A percentile compares a stretch with the other conserved stretches of the same genome.
These are phyloP conservation scores for Cheilosia impressa DNA, from an alignment of 2,888 invertebrate species.

Conservation along the genomic window DNA sequence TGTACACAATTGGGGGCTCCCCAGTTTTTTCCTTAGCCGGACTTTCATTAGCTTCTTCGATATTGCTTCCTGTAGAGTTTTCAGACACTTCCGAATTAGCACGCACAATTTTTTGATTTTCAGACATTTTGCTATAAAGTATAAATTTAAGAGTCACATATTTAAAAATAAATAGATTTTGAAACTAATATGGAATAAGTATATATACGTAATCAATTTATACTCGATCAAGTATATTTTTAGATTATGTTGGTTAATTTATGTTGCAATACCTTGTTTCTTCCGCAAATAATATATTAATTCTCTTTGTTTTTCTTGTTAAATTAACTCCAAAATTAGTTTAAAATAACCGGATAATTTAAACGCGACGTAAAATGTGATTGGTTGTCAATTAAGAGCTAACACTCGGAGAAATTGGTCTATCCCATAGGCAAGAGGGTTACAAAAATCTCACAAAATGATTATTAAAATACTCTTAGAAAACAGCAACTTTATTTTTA, in stretches of 20 bases:
- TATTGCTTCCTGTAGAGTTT: not conserved
- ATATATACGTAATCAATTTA: not conserved
- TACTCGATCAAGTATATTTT: too few species aligned
- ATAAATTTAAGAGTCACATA: not conserved
- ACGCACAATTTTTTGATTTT: not conserved
- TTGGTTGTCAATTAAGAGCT: not conserved
- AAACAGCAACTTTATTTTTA: slow-evolving; percentile 19
- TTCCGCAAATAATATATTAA: not conserved
- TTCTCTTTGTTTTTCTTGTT: not conserved
- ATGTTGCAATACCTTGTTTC: too few species aligned
- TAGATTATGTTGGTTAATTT: too few species aligned
- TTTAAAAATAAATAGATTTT: not conserved
- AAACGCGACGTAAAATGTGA: not conserved
- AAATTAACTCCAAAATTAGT: not conserved
- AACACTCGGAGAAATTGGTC: not conserved
- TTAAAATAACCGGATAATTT: not conserved
- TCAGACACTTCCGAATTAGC: slow-evolving; percentile 19
- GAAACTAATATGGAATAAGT: not conserved
- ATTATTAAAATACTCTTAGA: slow-evolving; percentile 16
- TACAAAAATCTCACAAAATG: slow-evolving; percentile 5
- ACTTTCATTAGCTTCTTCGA: slow-evolving; percentile 20
- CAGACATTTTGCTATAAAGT: slow-evolving; percentile 24
- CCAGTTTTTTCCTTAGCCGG: slow-evolving; percentile 87
- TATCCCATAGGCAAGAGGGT: not conserved
- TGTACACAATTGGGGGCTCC: slow-evolving; percentile 92